Conservation (phyloP, 2,797 vertebrate genomes). For the Tarsius wallacei region DNA sequence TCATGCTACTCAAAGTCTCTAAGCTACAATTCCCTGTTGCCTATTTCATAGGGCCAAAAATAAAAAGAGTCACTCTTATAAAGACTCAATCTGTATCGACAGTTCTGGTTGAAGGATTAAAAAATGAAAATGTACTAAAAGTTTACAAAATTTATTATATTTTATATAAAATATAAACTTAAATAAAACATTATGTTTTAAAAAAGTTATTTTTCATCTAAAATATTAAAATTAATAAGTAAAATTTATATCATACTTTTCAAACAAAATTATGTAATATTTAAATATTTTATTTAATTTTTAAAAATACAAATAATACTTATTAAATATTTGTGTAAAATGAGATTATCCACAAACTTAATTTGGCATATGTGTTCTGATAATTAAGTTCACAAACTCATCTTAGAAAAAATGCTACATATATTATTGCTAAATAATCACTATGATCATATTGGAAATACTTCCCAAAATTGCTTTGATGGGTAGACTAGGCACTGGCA, state of each 20-base stretch:
- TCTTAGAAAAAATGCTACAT: too few species aligned
- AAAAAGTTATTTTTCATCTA: not conserved
- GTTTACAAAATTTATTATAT: not conserved
- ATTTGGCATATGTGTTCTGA: not conserved
- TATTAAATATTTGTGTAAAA: not conserved
- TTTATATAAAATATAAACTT: slow-evolving; percentile 3
- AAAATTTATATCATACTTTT: not conserved
- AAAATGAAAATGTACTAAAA: not conserved
- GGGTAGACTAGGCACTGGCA: too few species aligned
- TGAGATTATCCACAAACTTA: not conserved
- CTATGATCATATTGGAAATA: too few species aligned
- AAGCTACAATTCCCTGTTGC: too few species aligned
- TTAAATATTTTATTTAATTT: slow-evolving; percentile 14
- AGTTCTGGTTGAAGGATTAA: slow-evolving; percentile 14
- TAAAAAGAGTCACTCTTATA: too few species aligned
- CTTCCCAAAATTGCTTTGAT: too few species aligned
- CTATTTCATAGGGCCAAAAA: too few species aligned
- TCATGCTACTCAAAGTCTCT: too few species aligned
- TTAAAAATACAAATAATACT: not conserved
- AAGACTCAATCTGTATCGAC: not conserved
- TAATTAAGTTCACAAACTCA: too few species aligned
- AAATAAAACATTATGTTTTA: not conserved
- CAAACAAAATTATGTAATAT: not conserved
- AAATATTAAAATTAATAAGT: not conserved
- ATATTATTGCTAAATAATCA: too few species aligned